Percentiles rank a stretch among this genome's conserved stretches.
These are phyloP conservation scores for Crypturellus undulatus DNA, from an alignment of 2,113 vertebrate genomes.

Conservation along the genomic window DNA sequence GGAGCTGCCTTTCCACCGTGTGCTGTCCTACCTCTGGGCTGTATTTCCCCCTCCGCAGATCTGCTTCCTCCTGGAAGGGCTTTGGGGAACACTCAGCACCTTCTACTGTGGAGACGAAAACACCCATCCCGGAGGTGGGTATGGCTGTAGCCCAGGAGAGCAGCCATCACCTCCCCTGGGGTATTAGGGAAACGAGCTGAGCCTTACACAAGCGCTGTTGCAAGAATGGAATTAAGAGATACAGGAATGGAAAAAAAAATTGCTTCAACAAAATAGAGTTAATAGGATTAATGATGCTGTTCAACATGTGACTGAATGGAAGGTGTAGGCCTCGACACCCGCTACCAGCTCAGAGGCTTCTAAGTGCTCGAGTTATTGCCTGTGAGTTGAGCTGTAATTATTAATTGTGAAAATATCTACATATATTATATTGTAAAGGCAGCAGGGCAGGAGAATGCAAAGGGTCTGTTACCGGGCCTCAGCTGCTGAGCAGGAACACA, in stretches of 20 bases:
- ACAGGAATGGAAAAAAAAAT: neutral
- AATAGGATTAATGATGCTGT: neutral
- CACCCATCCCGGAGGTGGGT: neutral
- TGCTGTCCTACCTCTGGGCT: neutral
- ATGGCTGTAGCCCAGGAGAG: neutral
- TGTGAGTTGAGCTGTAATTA: neutral
- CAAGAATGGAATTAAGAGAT: neutral
- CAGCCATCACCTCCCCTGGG: neutral
- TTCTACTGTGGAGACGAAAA: neutral
- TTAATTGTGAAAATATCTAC: neutral
- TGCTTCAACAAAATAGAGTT: neutral
- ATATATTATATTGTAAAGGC: neutral
- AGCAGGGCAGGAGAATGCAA: neutral
- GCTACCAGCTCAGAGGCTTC: neutral
- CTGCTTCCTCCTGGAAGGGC: neutral
- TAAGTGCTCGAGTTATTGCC: neutral
- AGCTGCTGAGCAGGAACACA: neutral
- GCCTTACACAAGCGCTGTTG: neutral
- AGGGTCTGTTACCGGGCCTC: neutral
- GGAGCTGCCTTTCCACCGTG: neutral
- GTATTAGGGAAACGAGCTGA: neutral
- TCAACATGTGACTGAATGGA: neutral
- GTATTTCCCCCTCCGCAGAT: neutral
- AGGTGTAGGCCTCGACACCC: neutral
- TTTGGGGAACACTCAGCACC: neutral